phyloP scores from a whole-genome alignment of 2,888 invertebrate genomes.

The Stenichneumon culpator region DNA sequence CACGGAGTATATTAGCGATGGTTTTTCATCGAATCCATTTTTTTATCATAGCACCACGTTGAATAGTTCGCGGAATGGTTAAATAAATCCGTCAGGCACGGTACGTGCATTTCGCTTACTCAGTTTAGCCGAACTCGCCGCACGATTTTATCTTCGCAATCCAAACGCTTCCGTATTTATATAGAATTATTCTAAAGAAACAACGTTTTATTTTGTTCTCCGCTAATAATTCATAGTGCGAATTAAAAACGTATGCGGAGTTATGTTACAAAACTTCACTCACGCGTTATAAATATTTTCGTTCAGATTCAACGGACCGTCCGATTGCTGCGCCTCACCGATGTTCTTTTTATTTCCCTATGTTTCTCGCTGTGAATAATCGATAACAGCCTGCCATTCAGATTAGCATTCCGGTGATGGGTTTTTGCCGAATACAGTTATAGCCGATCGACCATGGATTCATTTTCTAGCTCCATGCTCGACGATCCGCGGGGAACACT shows the following conservation, averaged over 20 bases:
- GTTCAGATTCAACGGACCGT: not conserved
- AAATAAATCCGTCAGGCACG: not conserved
- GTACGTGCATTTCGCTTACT: not conserved
- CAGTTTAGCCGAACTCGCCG: not conserved
- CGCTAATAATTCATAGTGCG: not conserved
- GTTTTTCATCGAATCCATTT: not conserved
- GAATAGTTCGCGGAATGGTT: not conserved
- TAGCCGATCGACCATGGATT: conserved; percentile 29
- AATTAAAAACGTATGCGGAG: not conserved
- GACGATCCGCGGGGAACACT: conserved; percentile 9
- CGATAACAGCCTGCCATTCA: conserved; percentile 5
- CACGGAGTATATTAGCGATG: not conserved
- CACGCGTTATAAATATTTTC: conserved; percentile 4
- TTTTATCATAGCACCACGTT: not conserved
- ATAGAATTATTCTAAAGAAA: not conserved
- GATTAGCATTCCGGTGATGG: conserved; percentile 33
- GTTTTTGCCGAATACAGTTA: conserved; percentile 34
- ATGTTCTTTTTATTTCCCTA: conserved; percentile 13
- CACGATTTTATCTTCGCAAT: too few relatives aligned
- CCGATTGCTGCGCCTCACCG: not conserved
- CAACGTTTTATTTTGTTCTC: not conserved
- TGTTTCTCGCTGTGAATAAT: conserved; percentile 7
- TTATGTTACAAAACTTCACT: conserved; percentile 1
- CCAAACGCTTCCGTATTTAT: too few relatives aligned
- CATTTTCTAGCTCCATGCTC: conserved; percentile 12